Conservation (phyloP, 2,113 vertebrate species). For the Syngnathoides biaculeatus region DNA sequence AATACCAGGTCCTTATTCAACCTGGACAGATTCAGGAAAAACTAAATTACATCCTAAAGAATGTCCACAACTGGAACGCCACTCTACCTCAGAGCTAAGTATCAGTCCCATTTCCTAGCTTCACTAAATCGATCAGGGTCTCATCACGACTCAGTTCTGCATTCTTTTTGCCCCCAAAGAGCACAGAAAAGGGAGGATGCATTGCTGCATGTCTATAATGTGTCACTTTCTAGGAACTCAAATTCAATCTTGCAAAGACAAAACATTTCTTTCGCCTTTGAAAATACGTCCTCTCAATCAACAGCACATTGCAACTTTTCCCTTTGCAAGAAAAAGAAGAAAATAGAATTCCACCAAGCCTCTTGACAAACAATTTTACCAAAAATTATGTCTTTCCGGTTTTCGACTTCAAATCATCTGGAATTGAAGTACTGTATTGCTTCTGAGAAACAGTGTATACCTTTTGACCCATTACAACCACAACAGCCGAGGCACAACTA, state of each 20-base stretch:
- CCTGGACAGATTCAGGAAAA: background rate
- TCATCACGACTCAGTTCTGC: background rate
- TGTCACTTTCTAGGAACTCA: background rate
- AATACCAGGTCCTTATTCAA: background rate
- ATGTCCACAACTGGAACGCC: background rate
- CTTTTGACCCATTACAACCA: background rate
- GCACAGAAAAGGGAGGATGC: background rate
- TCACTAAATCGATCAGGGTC: background rate
- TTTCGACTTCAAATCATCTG: background rate
- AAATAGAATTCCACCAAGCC: background rate
- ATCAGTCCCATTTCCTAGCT: background rate
- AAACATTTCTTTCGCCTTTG: background rate
- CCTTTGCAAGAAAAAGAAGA: background rate
- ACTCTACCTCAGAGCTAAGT: background rate
- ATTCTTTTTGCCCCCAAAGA: background rate
- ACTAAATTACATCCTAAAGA: background rate
- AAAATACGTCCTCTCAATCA: background rate
- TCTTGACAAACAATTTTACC: background rate
- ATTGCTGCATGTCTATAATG: background rate
- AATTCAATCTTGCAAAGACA: background rate
- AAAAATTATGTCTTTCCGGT: background rate
- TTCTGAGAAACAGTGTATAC: background rate
- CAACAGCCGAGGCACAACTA: background rate
- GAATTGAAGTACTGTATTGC: background rate
- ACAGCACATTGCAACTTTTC: background rate